Base-by-base conservation (phyloP, 2,113 vertebrate genomes). In the Rhombomys opimus region DNA sequence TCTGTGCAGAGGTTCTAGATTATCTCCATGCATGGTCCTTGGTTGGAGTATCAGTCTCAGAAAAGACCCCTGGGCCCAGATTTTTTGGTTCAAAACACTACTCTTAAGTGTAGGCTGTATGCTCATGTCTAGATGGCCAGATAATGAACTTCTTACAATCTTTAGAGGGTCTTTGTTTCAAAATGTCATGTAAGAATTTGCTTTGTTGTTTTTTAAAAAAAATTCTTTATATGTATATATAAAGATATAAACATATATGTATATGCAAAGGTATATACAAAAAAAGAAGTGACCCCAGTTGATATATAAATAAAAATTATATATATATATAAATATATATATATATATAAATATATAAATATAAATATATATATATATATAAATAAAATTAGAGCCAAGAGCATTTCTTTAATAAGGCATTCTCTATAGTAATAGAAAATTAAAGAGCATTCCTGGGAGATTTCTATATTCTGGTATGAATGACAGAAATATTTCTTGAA, bases 221-320 rank as follows among this genome's bases (percentile, higher is more conserved):
- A 18, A 18, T 18, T 76, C 22, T 41, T 12, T 52, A 1, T 77
- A 14, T 77, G 12, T 50, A 25, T 46, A 12, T 35, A 14, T 15
- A 5, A 17, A 18, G 5, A 67, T 68, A 68, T 41, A 25, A 25
- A 23, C 9, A 13, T 12, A 12, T 50, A 8, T 52, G 25, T 50
- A 27, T 77, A 13, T 27, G 7, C 46, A 14, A 30, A 32, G 32
- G 46, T 46, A 75, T 41, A 75, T 12, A 57, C 81, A 9, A 87
- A 90, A 94, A 20, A 38, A 50, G 46, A 85, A 35, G 7, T 73
- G 57, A 80, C 12, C 46, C 2, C 18, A 78, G 52, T 63, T 95
- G 78, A 84, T 77, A 35, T 32, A 2, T 67, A 46, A 94, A 77
- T 87, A 63, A 87, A 96, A 70, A n/a, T n/a, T n/a, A n/a, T n/a